Conservation (phyloP, 2,888 invertebrate genomes). For the Saturnia pavonia region DNA sequence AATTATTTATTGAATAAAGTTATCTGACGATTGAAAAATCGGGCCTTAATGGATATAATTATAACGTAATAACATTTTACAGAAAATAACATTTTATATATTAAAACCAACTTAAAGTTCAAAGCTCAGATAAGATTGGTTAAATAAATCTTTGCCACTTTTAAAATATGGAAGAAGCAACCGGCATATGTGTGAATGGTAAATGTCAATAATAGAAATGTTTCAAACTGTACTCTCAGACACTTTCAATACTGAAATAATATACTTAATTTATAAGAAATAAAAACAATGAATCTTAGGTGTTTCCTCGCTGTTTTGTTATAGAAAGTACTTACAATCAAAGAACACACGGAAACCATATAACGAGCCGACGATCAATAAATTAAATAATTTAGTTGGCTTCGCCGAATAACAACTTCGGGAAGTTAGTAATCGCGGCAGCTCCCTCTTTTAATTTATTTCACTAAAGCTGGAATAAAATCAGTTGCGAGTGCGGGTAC, state of each 20-base stretch:
- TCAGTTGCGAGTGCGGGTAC: slow-evolving; percentile 63
- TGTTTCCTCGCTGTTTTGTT: not conserved
- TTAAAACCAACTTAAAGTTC: not conserved
- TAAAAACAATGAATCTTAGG: not conserved
- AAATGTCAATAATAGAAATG: not conserved
- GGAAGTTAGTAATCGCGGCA: slow-evolving; percentile 42
- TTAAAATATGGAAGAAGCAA: not conserved
- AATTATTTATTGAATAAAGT: too few relatives aligned
- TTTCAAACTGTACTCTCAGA: not conserved
- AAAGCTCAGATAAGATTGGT: not conserved
- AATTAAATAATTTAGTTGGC: slow-evolving; percentile 13
- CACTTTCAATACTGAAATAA: not conserved
- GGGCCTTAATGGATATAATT: not conserved
- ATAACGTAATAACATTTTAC: not conserved
- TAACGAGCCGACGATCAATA: slow-evolving; percentile 2
- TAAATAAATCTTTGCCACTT: not conserved
- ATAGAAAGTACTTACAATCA: not conserved
- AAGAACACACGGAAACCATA: slow-evolving; percentile 3
- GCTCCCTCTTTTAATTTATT: slow-evolving; percentile 57
- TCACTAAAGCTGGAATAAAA: slow-evolving; percentile 56
- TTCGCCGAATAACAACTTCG: slow-evolving; percentile 18
- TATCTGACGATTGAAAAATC: too few relatives aligned
- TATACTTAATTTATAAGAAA: not conserved
- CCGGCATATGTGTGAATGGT: not conserved
- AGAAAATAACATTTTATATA: not conserved